These are phyloP conservation scores for Drosophila pullipes DNA, from an alignment of 2,888 invertebrate species.

Conservation along the genomic window DNA sequence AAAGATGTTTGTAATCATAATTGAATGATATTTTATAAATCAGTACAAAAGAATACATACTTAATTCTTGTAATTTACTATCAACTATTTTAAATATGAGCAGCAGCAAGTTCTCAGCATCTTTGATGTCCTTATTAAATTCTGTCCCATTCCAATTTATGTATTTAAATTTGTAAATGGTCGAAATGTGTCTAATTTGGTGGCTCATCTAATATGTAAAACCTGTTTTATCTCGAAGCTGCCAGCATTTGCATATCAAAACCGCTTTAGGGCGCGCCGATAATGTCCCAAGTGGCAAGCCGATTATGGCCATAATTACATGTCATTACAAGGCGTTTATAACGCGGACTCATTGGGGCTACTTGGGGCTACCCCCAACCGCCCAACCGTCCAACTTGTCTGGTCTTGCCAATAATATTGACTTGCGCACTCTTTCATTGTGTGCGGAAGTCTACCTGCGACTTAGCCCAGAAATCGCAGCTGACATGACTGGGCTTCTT, in stretches of 20 bases:
- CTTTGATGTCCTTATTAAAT: not conserved
- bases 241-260: slow-evolving; percentile 75
- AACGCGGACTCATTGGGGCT: slow-evolving; percentile 37
- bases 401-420: slow-evolving; percentile 65
- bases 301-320: slow-evolving; percentile 84
- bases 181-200: not conserved
- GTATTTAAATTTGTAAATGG: not conserved
- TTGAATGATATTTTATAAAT: no score
- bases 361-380: not conserved
- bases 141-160: not conserved
- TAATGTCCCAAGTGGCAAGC: slow-evolving; percentile 75
- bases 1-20: not conserved
- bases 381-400: not conserved
- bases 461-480: slow-evolving; percentile 73
- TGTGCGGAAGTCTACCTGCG: slow-evolving; percentile 75
- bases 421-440: slow-evolving; percentile 60
- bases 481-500: slow-evolving; percentile 82
- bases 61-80: no score
- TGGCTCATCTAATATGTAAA: slow-evolving; percentile 13
- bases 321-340: slow-evolving; percentile 83
- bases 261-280: slow-evolving; percentile 55
- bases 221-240: slow-evolving; percentile 27
- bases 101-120: no score
- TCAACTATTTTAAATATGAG: not conserved
- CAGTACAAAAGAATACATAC: no score